These are phyloP conservation scores for Dasyprocta punctata DNA, from an alignment of 2,113 vertebrate species.

Conservation along the genomic window DNA sequence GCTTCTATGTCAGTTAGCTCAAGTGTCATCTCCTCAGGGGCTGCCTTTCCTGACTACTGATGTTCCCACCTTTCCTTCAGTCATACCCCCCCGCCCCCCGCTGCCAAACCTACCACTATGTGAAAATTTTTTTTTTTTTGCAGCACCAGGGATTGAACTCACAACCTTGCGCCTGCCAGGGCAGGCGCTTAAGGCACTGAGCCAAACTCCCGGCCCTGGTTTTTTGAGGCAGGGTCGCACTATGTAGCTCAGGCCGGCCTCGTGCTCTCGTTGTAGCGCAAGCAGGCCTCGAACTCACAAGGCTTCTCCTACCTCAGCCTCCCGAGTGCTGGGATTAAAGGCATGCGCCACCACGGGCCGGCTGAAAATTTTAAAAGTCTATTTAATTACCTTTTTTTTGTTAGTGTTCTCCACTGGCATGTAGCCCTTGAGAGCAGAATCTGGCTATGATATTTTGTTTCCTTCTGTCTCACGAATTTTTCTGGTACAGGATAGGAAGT, in stretches of 20 bases:
- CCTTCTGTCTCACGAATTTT: background rate
- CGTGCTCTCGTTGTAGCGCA: too few species aligned
- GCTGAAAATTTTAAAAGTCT: background rate
- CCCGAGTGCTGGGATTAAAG: too few species aligned
- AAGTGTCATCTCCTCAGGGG: background rate
- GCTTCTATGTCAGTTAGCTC: background rate
- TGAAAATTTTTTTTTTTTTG: too few species aligned
- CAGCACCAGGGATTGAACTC: too few species aligned
- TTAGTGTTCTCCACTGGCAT: background rate
- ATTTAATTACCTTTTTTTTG: background rate
- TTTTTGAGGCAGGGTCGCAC: too few species aligned
- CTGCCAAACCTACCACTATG: background rate
- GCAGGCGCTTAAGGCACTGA: too few species aligned
- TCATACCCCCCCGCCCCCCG: background rate
- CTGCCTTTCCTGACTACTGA: background rate
- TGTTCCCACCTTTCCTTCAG: background rate
- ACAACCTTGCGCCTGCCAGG: too few species aligned
- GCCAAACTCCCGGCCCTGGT: too few species aligned
- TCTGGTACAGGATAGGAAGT: background rate
- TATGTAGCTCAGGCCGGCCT: too few species aligned
- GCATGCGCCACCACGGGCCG: too few species aligned
- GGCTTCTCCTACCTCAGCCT: too few species aligned
- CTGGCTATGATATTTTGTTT: background rate
- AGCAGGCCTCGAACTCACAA: too few species aligned
- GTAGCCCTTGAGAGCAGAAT: background rate